These are phyloP conservation scores for Calycopis cecrops DNA, from an alignment of 1,140 invertebrate species.

Conservation along the genomic window DNA sequence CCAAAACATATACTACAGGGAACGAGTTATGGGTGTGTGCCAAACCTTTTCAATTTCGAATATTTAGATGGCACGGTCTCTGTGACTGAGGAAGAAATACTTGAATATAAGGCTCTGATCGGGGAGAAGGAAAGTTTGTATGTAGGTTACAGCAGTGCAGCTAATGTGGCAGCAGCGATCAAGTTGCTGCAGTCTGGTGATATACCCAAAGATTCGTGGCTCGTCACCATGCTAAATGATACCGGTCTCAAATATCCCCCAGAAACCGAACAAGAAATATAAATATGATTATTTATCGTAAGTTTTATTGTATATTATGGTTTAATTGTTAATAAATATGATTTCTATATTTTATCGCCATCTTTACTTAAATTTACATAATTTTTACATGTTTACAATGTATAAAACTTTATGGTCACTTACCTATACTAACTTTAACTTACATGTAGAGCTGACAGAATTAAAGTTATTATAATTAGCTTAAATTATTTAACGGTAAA, in stretches of 20 bases:
- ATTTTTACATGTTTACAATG: too few relatives aligned
- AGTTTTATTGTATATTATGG: too few relatives aligned
- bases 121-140: conserved; percentile 49
- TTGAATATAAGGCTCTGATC: conserved; percentile 40
- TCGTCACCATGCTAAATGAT: conserved; percentile 47
- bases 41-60: conserved; percentile 42
- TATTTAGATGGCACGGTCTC: conserved; percentile 42
- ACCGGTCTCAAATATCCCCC: conserved; percentile 47
- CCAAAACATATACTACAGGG: conserved; percentile 53
- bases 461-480: too few relatives aligned
- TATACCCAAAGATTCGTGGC: conserved; percentile 46
- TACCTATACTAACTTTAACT: too few relatives aligned
- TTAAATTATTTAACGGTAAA: too few relatives aligned
- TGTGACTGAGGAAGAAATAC: conserved; percentile 46
- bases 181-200: conserved; percentile 43
- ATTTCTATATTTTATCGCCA: too few relatives aligned
- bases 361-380: too few relatives aligned
- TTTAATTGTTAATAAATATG: too few relatives aligned
- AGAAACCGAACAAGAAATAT: conserved; percentile 5
- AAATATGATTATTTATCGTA: too few relatives aligned
- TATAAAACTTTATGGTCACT: too few relatives aligned
- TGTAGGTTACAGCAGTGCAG: conserved; percentile 50
- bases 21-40: conserved; percentile 48
- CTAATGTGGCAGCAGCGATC: conserved; percentile 49
- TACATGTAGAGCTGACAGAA: too few relatives aligned